Conservation (phyloP, 1,140 invertebrate genomes). For the Uloborus diversus region DNA sequence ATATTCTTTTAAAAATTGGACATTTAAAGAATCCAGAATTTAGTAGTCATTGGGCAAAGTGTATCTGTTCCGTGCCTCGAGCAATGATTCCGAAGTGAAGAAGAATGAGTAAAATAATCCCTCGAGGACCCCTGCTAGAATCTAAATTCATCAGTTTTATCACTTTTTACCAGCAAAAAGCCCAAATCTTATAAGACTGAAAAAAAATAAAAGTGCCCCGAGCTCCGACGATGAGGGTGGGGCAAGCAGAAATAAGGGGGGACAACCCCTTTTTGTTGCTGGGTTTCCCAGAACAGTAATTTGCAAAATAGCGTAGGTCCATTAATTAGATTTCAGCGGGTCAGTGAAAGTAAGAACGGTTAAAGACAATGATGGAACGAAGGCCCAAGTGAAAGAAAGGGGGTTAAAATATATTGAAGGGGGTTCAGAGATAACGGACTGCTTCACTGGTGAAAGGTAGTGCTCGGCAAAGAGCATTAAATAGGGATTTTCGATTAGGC, state of each 20-base stretch:
- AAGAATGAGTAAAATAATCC: conserved; percentile 18
- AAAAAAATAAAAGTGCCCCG: conserved; percentile 16
- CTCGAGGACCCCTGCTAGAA: conserved; percentile 9
- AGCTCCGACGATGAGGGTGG: background rate
- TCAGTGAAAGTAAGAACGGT: conserved; percentile 46
- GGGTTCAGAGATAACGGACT: conserved; percentile 39
- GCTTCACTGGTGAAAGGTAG: conserved; percentile 42
- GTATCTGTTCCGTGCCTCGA: background rate
- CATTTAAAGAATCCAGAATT: background rate
- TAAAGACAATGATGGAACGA: conserved; percentile 49
- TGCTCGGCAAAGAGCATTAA: conserved; percentile 48
- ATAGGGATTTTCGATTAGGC: conserved; percentile 47
- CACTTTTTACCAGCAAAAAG: conserved; percentile 40
- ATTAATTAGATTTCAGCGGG: conserved; percentile 55
- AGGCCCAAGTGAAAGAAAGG: conserved; percentile 38
- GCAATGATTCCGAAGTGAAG: background rate
- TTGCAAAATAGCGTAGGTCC: conserved; percentile 52
- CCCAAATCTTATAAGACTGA: conserved; percentile 26
- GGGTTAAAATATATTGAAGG: conserved; percentile 42
- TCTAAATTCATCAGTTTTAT: conserved; percentile 51
- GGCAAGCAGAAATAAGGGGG: background rate
- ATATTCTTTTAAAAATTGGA: background rate
- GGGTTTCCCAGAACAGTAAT: conserved; percentile 47
- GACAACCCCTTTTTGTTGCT: conserved; percentile 22
- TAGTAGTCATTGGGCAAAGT: background rate